Conservation (phyloP, 2,888 invertebrate genomes). For the Parnassius apollo region DNA sequence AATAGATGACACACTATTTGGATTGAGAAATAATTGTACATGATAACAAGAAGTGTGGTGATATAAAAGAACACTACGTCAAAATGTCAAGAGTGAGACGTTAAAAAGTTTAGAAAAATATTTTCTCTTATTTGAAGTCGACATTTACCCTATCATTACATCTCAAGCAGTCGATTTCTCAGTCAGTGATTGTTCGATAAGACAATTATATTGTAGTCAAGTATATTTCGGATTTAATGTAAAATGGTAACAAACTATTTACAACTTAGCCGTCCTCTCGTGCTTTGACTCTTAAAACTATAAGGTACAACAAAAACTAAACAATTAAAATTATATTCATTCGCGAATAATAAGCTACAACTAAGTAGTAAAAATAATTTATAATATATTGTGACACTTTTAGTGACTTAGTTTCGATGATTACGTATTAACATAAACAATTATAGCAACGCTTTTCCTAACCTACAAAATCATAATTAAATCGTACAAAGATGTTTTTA, state of each 20-base stretch:
- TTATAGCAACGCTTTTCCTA: conserved; percentile 44
- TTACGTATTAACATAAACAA: conserved; percentile 41
- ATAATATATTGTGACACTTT: conserved; percentile 59
- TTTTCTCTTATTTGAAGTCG: conserved; percentile 64
- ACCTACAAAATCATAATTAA: conserved; percentile 19
- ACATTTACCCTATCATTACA: conserved; percentile 63
- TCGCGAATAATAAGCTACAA: conserved; percentile 23
- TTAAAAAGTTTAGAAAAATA: conserved; percentile 81
- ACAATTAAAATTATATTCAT: conserved; percentile 22
- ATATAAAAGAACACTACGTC: conserved; percentile 63
- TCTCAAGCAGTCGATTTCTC: conserved; percentile 72
- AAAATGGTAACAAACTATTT: conserved; percentile 32
- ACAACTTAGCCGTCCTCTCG: conserved; percentile 16
- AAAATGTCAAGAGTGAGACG: conserved; percentile 55
- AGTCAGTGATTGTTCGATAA: conserved; percentile 56
- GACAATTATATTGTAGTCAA: conserved; percentile 21
- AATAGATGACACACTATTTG: conserved; percentile 30
- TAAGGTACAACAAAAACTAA: conserved; percentile 27
- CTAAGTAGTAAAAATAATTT: conserved; percentile 23
- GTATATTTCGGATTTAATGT: conserved; percentile 25
- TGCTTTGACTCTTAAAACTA: conserved; percentile 20
- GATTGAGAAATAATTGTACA: conserved; percentile 38
- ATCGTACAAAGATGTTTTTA: conserved; percentile 18
- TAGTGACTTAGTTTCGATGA: conserved; percentile 62
- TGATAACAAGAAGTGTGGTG: conserved; percentile 62